phyloP scores from a whole-genome alignment of 2,888 invertebrate genomes.

The Chironomus tentans region DNA sequence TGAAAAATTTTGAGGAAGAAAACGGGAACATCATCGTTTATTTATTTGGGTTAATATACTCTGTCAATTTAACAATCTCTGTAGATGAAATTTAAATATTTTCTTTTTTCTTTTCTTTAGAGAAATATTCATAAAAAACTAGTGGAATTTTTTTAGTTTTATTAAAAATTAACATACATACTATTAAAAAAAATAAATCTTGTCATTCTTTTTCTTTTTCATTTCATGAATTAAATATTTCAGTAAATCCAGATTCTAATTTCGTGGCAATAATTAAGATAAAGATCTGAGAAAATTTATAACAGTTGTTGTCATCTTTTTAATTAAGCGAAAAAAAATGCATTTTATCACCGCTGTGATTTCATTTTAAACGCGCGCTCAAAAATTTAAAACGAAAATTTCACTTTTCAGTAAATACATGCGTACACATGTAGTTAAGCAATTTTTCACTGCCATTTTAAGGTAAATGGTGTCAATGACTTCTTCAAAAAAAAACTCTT shows the following conservation, averaged over 20 bases:
- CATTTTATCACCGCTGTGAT: neutral
- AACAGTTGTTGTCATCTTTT: neutral
- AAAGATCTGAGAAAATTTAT: too few species aligned
- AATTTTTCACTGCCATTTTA: neutral
- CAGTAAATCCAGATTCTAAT: too few species aligned
- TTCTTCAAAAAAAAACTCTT: neutral
- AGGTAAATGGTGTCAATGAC: conserved; percentile 3
- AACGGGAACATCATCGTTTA: conserved; percentile 14
- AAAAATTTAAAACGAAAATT: neutral
- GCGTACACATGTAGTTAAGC: neutral
- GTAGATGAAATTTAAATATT: neutral
- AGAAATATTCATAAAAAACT: too few species aligned
- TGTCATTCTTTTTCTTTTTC: too few species aligned
- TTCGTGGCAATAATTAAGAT: too few species aligned
- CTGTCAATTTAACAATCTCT: neutral
- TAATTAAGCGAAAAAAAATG: neutral
- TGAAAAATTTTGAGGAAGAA: neutral
- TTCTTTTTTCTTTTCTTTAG: neutral
- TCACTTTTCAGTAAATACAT: neutral
- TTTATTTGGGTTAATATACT: conserved; percentile 20
- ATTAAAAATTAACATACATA: too few species aligned
- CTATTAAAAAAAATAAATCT: too few species aligned
- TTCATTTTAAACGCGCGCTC: neutral
- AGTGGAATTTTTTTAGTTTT: too few species aligned
- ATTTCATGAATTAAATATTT: too few species aligned